These are phyloP conservation scores for Pollimyrus isidori DNA, from an alignment of 2,113 vertebrate species.

Conservation along the genomic window DNA sequence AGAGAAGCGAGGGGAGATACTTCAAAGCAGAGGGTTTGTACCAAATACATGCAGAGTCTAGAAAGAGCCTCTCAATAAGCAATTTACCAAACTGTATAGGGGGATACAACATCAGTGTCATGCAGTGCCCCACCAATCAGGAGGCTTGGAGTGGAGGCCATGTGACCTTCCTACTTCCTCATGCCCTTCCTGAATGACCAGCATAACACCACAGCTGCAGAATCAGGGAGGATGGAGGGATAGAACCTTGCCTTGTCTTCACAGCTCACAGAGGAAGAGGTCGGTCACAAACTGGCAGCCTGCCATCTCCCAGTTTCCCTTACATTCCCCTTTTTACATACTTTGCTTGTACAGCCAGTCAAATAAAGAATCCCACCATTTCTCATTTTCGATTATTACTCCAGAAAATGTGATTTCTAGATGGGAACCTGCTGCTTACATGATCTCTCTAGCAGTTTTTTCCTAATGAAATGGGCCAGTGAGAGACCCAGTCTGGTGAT, in stretches of 20 bases:
- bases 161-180: not conserved
- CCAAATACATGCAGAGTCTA: conserved; percentile 29
- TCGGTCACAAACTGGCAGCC: too few species aligned
- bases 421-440: not conserved
- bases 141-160: not conserved
- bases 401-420: not conserved
- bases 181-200: not conserved
- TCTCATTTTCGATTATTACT: not conserved
- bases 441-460: not conserved
- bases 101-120: conserved; percentile 22
- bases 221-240: not conserved
- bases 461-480: not conserved
- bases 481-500: not conserved
- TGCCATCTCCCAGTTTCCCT: not conserved
- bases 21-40: conserved; percentile 25
- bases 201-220: not conserved
- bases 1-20: conserved; percentile 27
- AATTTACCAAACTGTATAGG: conserved; percentile 26
- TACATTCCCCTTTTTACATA: not conserved
- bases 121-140: not conserved
- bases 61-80: conserved; percentile 24
- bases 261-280: not conserved
- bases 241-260: not conserved
- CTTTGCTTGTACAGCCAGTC: not conserved
- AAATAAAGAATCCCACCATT: not conserved